Evolutionary conservation across 2,113 vertebrate species (phyloP), one percentile per base, ranked within the genome.

Genomic region (Prochilodus magdalenae): DNA sequence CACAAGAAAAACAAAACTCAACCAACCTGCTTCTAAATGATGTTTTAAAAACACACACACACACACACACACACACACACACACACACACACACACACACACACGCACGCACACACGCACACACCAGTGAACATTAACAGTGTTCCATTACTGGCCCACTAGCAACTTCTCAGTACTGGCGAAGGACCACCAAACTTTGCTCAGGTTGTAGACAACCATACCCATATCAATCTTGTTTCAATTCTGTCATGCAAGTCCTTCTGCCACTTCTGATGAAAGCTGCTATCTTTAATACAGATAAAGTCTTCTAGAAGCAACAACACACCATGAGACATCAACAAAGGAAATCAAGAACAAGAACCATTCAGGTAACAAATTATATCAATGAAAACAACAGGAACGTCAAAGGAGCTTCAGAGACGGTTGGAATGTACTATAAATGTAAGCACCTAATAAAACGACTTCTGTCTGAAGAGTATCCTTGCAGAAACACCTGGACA

Each of bases 391-490:
- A 80, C 53, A 62, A 80, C 0, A 79, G 71, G 51, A 62, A 65
- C n/a, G 12, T 79, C 18, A 55, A 10, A 73, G 16, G 27, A 65
- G 44, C 62, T 55, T 36, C 18, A 15, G 7, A 53, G 71, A 74
- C 71, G 60, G 44, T 36, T 53, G 69, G 69, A 79, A 79, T 60
- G 77, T 49, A 60, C 67, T 29, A 63, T 62, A 44, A 73, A 81
- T 1, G 27, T 44, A 76, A 55, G 47, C 73, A 29, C 66, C 40
- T 49, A 44, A 67, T 22, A 0, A 69, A 75, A 70, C 59, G 36
- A 73, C 55, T 73, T 73, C 55, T 49, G 20, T 55, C 62, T 75
- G 47, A 62, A 59, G 49, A 57, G 29, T 55, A 74, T 70, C 49
- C 77, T 75, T 40, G 40, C 29, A 74, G 69, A 69, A 85, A 69